Evolutionary conservation across 1,140 invertebrate species (phyloP).

Genomic region (Drosophila pectinifera): DNA sequence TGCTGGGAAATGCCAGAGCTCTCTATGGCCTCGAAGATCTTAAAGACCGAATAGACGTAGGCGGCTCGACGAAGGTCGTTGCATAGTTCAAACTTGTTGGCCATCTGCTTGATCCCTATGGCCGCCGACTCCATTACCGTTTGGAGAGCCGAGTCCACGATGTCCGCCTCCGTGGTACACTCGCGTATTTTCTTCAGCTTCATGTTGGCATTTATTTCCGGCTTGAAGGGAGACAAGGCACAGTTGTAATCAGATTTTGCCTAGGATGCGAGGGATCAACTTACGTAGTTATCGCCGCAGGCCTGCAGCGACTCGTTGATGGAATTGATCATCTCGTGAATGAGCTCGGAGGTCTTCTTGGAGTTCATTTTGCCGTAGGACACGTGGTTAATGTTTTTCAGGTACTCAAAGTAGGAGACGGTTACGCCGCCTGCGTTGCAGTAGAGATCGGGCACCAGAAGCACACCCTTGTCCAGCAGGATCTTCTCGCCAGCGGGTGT

Average conservation of each 20-base stretch:
- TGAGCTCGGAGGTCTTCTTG: slow-evolving; percentile 54
- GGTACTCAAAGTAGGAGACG: slow-evolving; percentile 96
- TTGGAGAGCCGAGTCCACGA: slow-evolving; percentile 93
- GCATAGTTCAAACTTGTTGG: slow-evolving; percentile 90
- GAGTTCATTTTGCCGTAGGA: slow-evolving; percentile 95
- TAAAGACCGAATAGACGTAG: slow-evolving; percentile 92
- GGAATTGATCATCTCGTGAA: slow-evolving; percentile 63
- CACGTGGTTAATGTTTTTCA: slow-evolving; percentile 96
- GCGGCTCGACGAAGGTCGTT: slow-evolving; percentile 93
- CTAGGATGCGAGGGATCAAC: not conserved
- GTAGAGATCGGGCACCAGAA: slow-evolving; percentile 94
- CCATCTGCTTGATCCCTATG: slow-evolving; percentile 89
- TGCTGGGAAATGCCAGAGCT: slow-evolving; percentile 87
- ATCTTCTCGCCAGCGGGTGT: slow-evolving; percentile 93
- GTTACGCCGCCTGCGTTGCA: slow-evolving; percentile 95
- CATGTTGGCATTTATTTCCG: slow-evolving; percentile 88
- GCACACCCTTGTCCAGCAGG: slow-evolving; percentile 89
- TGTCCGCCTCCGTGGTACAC: slow-evolving; percentile 90
- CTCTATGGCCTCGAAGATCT: slow-evolving; percentile 93
- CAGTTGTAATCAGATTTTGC: not conserved
- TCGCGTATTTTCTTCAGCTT: slow-evolving; percentile 85
- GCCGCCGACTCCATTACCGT: slow-evolving; percentile 92
- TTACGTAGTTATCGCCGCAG: slow-evolving; percentile 24
- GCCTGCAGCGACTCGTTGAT: slow-evolving; percentile 64
- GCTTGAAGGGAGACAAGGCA: slow-evolving; percentile 17